A percentile compares a stretch with the other conserved stretches of the same genome.
These are phyloP conservation scores for Acanthochromis polyacanthus DNA, from an alignment of 2,113 vertebrate genomes.

Conservation along the genomic window DNA sequence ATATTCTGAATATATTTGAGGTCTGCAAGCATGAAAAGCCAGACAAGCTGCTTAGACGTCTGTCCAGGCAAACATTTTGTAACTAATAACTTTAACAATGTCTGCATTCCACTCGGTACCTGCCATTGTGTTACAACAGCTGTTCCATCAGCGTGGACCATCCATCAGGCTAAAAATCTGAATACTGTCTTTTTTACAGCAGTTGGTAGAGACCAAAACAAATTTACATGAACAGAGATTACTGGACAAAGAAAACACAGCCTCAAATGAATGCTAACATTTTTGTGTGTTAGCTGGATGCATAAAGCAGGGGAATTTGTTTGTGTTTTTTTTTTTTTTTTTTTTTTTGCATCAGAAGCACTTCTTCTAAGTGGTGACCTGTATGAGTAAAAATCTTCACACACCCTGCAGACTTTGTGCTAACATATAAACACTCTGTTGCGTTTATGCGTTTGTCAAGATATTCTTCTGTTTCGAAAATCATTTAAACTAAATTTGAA, in stretches of 20 bases:
- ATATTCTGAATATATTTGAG: slow-evolving; percentile 14
- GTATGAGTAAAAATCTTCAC: neutral
- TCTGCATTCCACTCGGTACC: slow-evolving; percentile 6
- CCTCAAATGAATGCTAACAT: no score
- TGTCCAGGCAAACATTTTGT: slow-evolving; percentile 19
- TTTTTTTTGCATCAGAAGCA: no score
- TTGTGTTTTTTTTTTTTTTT: no score
- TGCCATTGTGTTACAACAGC: neutral
- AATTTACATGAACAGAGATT: neutral
- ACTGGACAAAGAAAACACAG: neutral
- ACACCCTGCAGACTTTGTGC: neutral
- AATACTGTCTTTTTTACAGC: neutral
- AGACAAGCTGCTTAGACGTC: slow-evolving; percentile 28
- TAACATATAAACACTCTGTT: neutral
- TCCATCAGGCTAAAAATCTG: neutral
- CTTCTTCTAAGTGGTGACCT: neutral
- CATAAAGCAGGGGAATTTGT: no score
- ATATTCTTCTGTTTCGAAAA: no score
- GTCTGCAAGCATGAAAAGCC: slow-evolving; percentile 7
- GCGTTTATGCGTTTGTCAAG: neutral
- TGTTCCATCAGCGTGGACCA: neutral
- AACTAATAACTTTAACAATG: slow-evolving; percentile 31
- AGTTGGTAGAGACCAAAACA: neutral
- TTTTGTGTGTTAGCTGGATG: no score
- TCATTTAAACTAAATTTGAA: no score